These are phyloP conservation scores for Sternarchorhynchus goeldii DNA, from an alignment of 2,797 vertebrate species.

Conservation along the genomic window DNA sequence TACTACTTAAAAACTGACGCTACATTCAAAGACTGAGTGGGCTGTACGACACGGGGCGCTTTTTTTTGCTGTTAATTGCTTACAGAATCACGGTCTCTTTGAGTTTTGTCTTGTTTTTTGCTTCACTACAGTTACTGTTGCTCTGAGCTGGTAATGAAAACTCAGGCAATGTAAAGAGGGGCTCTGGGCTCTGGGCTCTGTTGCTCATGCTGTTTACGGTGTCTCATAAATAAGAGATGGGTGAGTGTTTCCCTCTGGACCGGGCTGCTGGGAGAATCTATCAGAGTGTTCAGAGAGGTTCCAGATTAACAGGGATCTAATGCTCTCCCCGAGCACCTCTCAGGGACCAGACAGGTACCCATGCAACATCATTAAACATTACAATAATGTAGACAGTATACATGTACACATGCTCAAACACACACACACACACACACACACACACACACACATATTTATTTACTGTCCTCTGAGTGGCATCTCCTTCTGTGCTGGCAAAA, in stretches of 20 bases:
- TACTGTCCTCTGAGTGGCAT: constrained; percentile 11
- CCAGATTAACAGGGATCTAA: constrained; percentile 38
- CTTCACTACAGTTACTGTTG: background rate
- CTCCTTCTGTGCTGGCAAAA: background rate
- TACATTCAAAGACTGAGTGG: background rate
- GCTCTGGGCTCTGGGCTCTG: background rate
- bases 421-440: constrained; percentile 21
- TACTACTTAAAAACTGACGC: background rate
- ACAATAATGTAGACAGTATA: background rate
- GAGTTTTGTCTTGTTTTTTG: constrained; percentile 1
- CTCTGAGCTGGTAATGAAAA: constrained; percentile 13
- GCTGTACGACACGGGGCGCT: background rate
- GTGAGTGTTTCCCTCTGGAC: background rate
- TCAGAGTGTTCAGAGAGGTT: constrained; percentile 24
- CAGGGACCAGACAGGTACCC: constrained; percentile 5
- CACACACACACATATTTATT: constrained; percentile 7
- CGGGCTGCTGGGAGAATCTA: constrained; percentile 1
- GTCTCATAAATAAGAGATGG: constrained; percentile 34
- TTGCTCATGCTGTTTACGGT: background rate
- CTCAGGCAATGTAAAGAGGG: constrained; percentile 3
- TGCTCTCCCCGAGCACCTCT: constrained; percentile 5
- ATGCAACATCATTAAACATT: constrained; percentile 16
- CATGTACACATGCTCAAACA: constrained; percentile 1
- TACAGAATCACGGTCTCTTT: background rate
- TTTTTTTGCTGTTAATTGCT: background rate